These are phyloP conservation scores for Eumacrocentrus americanus DNA, from an alignment of 2,888 invertebrate species.

Conservation along the genomic window DNA sequence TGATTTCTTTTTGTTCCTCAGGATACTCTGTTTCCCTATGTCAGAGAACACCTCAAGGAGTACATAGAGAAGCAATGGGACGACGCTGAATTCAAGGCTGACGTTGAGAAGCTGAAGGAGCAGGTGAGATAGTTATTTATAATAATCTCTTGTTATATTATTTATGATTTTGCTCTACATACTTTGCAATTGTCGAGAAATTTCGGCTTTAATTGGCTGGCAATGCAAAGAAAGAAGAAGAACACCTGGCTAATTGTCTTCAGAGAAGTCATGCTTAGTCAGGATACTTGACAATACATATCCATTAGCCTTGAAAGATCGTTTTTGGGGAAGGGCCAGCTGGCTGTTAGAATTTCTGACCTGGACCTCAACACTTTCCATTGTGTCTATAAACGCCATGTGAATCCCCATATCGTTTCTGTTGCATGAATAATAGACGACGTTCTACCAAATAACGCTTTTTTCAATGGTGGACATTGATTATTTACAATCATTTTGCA, in stretches of 20 bases:
- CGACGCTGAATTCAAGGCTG: conserved; percentile 70
- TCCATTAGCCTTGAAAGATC: conserved; percentile 8
- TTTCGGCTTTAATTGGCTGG: background rate
- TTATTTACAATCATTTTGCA: conserved; percentile 9
- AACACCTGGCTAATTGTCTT: background rate
- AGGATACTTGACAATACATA: conserved; percentile 23
- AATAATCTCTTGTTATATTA: background rate
- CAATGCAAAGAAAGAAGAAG: no score
- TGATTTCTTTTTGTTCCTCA: conserved; percentile 56
- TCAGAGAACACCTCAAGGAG: conserved; percentile 72
- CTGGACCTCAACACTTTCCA: conserved; percentile 44
- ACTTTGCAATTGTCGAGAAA: background rate
- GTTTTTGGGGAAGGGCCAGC: conserved; percentile 39
- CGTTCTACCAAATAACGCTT: conserved; percentile 16
- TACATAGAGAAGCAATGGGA: conserved; percentile 78
- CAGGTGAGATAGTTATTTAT: conserved; percentile 65
- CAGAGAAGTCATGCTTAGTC: conserved; percentile 4
- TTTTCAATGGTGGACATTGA: conserved; percentile 2
- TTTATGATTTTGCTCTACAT: background rate
- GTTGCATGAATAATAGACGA: conserved; percentile 33
- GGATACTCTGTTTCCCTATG: conserved; percentile 81
- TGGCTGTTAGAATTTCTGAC: conserved; percentile 47
- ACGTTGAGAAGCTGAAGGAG: conserved; percentile 71
- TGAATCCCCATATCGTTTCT: conserved; percentile 22
- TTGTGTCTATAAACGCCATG: conserved; percentile 45